Percentiles rank a stretch among this genome's conserved stretches.
phyloP scores from a whole-genome alignment of 2,113 vertebrate species.

The Mohoua ochrocephala region DNA sequence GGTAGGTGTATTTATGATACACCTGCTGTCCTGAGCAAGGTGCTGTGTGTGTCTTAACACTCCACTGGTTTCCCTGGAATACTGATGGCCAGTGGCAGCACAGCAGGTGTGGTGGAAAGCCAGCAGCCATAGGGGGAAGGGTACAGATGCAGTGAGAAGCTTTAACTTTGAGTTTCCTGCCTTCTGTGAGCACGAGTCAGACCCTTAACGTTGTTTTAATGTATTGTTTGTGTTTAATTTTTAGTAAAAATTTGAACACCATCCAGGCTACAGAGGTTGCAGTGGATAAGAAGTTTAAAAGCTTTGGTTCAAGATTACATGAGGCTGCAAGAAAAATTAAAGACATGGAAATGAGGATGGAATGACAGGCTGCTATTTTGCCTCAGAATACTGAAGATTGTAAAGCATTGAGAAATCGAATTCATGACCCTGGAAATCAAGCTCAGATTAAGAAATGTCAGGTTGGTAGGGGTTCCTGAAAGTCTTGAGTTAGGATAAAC shows the following conservation, averaged over 20 bases:
- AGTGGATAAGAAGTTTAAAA: constrained; percentile 71
- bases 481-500: background rate
- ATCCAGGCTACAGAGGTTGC: constrained; percentile 70
- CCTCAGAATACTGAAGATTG: constrained; percentile 71
- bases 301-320: constrained; percentile 73
- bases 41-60: background rate
- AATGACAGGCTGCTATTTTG: constrained; percentile 71
- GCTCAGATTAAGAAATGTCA: constrained; percentile 76
- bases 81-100: background rate
- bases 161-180: background rate
- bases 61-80: background rate
- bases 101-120: background rate
- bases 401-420: constrained; percentile 70
- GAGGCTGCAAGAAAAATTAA: constrained; percentile 63
- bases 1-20: background rate
- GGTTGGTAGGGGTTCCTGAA: constrained; percentile 71
- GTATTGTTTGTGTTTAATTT: constrained; percentile 79
- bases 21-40: background rate
- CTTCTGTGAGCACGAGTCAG: constrained; percentile 13
- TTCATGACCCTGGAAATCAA: constrained; percentile 74
- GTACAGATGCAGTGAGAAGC: constrained; percentile 3
- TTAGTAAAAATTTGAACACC: constrained; percentile 75
- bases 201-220: constrained; percentile 65
- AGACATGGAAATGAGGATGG: constrained; percentile 70
- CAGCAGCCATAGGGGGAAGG: background rate